These are phyloP conservation scores for Bambusicola thoracicus DNA, from an alignment of 2,113 vertebrate species.

Conservation along the genomic window DNA sequence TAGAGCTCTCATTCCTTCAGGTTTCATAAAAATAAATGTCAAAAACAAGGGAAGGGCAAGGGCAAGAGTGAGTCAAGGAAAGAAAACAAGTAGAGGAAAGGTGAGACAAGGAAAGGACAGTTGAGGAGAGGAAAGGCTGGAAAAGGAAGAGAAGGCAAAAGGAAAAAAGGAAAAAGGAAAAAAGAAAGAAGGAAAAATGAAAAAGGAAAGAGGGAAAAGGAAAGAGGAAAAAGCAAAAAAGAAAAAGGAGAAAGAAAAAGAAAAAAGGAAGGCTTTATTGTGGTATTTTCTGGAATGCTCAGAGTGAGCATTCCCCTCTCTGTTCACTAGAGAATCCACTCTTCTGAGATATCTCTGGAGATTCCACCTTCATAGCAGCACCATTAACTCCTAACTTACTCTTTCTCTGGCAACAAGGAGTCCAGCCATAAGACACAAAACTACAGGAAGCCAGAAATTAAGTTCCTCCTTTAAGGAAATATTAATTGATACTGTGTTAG, in stretches of 20 bases:
- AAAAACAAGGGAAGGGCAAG: neutral
- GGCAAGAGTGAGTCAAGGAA: neutral
- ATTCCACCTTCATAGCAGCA: neutral
- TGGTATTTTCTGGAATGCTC: accelerated
- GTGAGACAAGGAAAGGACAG: no score
- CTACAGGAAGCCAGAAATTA: neutral
- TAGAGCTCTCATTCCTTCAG: neutral
- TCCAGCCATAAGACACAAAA: neutral
- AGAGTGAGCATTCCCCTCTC: neutral
- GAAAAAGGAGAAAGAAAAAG: neutral
- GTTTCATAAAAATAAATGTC: neutral
- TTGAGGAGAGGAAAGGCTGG: no score
- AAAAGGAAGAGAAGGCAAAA: no score
- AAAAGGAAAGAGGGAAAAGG: no score
- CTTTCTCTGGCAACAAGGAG: neutral
- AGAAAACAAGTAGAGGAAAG: neutral
- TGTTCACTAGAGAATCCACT: neutral
- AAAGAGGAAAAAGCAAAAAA: no score
- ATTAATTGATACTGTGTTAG: neutral
- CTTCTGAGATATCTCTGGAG: neutral
- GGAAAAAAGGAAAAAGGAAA: no score
- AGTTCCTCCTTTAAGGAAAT: neutral
- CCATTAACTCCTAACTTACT: neutral
- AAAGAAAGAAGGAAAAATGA: no score
- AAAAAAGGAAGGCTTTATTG: neutral